Evolutionary conservation across 2,797 vertebrate species (phyloP), one percentile per base, ranked within the genome.

Genomic region (Ceyx erithaca): DNA sequence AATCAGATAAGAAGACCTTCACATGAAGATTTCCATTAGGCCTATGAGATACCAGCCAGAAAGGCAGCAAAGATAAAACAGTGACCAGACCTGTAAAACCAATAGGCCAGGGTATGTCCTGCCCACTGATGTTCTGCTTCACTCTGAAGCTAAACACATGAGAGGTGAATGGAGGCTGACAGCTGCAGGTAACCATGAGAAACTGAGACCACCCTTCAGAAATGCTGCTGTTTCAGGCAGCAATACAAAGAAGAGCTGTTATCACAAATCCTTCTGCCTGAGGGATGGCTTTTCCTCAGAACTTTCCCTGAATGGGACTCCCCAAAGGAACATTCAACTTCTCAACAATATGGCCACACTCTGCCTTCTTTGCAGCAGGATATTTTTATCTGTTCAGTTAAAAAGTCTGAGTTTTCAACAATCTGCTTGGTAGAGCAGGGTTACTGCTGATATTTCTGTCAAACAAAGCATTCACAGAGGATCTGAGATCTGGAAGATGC

Each of bases 1-100:
- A 84, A 41, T 1, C 3, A 46, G 23, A 40, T 73, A 73, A 80
- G n/a, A 9, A 63, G 31, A 72, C 10, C 22, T 79, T 58, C 25
- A 25, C 7, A 23, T 26, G 26, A 91, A 59, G 61, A 62, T 43
- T 83, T 48, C 23, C 33, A 15, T 67, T 70, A 82, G 57, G 33
- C 18, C 46, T 66, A 54, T 0, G 5, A 20, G 15, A 51, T 0
- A 1, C 20, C 52, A 91, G 35, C 19, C 25, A 72, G 31, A 59
- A 73, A 58, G 3, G 12, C 40, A 80, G 40, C 79, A 80, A 94
- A 63, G n/a, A 18, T 11, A 11, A 71, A 93, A 51, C 7, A 40
- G 19, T 25, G 19, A 40, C 28, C 54, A 55, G n/a, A 45, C 25
- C 31, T 16, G 22, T 33, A 70, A 72, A 72, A 23, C 64, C 8